Evolutionary conservation across 2,113 vertebrate species (phyloP).

Genomic region (Paraplagusia blochii): DNA sequence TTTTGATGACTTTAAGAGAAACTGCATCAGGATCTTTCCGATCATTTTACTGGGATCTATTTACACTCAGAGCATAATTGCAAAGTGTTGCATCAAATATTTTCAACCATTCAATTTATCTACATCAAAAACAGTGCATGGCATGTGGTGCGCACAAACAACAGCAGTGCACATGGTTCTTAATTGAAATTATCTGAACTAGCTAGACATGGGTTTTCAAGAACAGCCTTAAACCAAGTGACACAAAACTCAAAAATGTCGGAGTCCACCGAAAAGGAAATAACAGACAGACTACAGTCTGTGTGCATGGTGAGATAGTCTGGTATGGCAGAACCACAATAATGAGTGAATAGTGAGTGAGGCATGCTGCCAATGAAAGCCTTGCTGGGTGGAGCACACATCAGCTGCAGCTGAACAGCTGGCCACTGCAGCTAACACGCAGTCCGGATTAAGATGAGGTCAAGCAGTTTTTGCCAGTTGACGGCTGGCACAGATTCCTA

Average conservation of each 20-base stretch:
- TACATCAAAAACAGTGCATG: rapidly evolving
- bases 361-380: constrained; percentile 65
- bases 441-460: constrained; percentile 44
- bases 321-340: constrained; percentile 39
- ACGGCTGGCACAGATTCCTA: constrained; percentile 36
- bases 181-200: background rate
- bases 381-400: constrained; percentile 64
- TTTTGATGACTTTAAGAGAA: too few species aligned
- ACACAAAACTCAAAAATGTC: constrained; percentile 3
- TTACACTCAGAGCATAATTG: too few species aligned
- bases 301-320: constrained; percentile 32
- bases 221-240: constrained; percentile 23
- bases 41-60: too few species aligned
- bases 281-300: constrained; percentile 33
- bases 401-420: constrained; percentile 69
- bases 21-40: too few species aligned
- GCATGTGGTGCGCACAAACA: background rate
- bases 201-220: background rate
- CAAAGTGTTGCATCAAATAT: too few species aligned
- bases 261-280: constrained; percentile 10
- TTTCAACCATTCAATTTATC: background rate
- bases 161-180: background rate
- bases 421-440: constrained; percentile 45
- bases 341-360: constrained; percentile 27
- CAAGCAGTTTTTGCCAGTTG: constrained; percentile 48